Conservation (phyloP, 2,113 vertebrate species). For the Anoplopoma fimbria region DNA sequence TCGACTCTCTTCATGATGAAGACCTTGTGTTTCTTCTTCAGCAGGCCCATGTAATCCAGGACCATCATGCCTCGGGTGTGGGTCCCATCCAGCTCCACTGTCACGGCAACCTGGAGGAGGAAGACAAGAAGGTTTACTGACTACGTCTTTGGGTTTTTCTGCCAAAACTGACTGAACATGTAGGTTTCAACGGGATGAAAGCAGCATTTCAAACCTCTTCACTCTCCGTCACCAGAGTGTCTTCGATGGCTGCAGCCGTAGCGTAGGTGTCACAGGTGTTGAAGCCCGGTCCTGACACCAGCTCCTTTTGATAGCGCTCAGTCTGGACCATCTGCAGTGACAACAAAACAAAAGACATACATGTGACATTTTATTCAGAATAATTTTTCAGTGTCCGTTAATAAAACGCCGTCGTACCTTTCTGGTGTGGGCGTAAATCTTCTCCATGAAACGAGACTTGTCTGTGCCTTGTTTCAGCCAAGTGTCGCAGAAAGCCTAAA, state of each 20-base stretch:
- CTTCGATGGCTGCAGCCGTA: conserved; percentile 81
- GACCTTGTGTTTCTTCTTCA: conserved; percentile 79
- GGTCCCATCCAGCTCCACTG: conserved; percentile 76
- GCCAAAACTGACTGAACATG: background rate
- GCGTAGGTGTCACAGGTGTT: conserved; percentile 84
- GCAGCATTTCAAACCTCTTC: conserved; percentile 34
- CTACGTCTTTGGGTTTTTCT: background rate
- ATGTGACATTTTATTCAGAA: background rate
- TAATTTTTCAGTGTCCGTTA: background rate
- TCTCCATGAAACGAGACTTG: conserved; percentile 83
- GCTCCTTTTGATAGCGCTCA: conserved; percentile 50
- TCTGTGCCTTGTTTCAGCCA: conserved; percentile 76
- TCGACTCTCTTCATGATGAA: conserved; percentile 79
- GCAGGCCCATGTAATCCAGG: conserved; percentile 71
- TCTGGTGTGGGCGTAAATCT: conserved; percentile 71
- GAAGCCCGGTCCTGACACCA: conserved; percentile 69
- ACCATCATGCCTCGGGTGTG: conserved; percentile 83
- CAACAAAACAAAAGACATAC: background rate
- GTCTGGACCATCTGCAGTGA: conserved; percentile 31
- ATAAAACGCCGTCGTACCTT: background rate
- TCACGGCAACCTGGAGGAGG: conserved; percentile 62
- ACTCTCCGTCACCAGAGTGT: conserved; percentile 61
- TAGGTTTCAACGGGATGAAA: background rate
- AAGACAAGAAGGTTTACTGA: background rate
- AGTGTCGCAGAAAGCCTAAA: conserved; percentile 76